Conservation (phyloP, 2,888 invertebrate species). For the Rhagonycha lutea region DNA sequence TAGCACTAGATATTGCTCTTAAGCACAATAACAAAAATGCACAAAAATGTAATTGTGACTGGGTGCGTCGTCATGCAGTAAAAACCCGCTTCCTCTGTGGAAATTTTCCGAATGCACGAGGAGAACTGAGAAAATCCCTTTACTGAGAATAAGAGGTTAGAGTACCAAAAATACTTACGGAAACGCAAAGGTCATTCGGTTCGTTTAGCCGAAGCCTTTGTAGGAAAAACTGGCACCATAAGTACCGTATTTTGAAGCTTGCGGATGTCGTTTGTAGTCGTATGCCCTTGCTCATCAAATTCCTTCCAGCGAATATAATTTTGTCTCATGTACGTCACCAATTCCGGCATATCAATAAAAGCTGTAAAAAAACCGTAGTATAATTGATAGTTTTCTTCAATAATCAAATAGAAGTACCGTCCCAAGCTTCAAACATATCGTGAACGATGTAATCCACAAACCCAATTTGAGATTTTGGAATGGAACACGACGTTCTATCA, state of each 20-base stretch:
- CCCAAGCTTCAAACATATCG: slow-evolving; percentile 98
- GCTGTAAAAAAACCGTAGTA: slow-evolving; percentile 60
- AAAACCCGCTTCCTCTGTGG: too few species aligned
- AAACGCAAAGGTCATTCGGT: slow-evolving; percentile 41
- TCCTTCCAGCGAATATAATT: slow-evolving; percentile 94
- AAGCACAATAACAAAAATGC: too few species aligned
- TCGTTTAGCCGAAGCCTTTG: slow-evolving; percentile 21
- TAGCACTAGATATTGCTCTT: too few species aligned
- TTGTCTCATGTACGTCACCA: slow-evolving; percentile 78
- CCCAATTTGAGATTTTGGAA: slow-evolving; percentile 96
- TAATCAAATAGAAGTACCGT: slow-evolving; percentile 64
- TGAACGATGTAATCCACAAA: slow-evolving; percentile 97
- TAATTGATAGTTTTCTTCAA: background rate
- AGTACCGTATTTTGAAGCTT: slow-evolving; percentile 51
- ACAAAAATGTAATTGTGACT: too few species aligned
- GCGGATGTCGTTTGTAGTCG: slow-evolving; percentile 71
- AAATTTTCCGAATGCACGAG: too few species aligned
- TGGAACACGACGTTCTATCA: slow-evolving; percentile 91
- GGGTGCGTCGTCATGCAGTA: too few species aligned
- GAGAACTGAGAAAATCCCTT: too few species aligned
- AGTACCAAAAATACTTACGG: slow-evolving; percentile 40
- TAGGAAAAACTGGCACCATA: slow-evolving; percentile 41
- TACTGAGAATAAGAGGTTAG: too few species aligned
- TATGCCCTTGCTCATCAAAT: slow-evolving; percentile 75
- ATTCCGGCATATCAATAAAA: slow-evolving; percentile 91